phyloP scores from a whole-genome alignment of 2,797 vertebrate species.

The Ataeniobius toweri region DNA sequence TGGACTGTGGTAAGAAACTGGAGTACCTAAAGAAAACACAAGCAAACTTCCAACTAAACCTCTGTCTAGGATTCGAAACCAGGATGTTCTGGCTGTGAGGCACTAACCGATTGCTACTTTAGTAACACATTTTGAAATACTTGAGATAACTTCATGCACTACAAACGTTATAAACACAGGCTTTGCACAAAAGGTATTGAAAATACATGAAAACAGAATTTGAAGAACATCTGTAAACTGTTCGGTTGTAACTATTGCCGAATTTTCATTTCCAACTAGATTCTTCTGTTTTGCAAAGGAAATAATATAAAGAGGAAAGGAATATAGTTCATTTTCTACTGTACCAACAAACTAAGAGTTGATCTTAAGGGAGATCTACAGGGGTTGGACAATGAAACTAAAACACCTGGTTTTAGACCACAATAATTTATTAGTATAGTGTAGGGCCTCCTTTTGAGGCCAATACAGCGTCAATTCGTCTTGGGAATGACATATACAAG shows the following conservation, averaged over 20 bases:
- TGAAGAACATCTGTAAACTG: neutral
- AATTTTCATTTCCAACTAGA: constrained; percentile 14
- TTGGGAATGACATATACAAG: too few species aligned
- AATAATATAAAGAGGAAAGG: constrained; percentile 1
- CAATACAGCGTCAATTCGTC: too few species aligned
- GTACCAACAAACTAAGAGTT: constrained; percentile 31
- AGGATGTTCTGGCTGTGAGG: neutral
- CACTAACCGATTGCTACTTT: neutral
- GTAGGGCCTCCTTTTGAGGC: too few species aligned
- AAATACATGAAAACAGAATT: neutral
- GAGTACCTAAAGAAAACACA: neutral
- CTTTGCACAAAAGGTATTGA: neutral
- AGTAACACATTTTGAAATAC: neutral
- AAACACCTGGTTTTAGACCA: too few species aligned
- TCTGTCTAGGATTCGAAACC: neutral
- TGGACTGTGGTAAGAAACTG: neutral
- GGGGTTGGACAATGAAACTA: too few species aligned
- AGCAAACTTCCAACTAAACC: neutral
- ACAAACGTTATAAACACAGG: neutral
- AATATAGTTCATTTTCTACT: neutral
- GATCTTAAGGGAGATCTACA: constrained; percentile 44
- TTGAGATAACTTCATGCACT: neutral
- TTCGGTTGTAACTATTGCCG: neutral
- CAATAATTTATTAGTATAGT: too few species aligned
- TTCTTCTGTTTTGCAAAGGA: constrained; percentile 32